Base-by-base conservation (phyloP, 30 jellyfish, hydroid and myxozoan genomes). In the Cassiopea andromeda region DNA sequence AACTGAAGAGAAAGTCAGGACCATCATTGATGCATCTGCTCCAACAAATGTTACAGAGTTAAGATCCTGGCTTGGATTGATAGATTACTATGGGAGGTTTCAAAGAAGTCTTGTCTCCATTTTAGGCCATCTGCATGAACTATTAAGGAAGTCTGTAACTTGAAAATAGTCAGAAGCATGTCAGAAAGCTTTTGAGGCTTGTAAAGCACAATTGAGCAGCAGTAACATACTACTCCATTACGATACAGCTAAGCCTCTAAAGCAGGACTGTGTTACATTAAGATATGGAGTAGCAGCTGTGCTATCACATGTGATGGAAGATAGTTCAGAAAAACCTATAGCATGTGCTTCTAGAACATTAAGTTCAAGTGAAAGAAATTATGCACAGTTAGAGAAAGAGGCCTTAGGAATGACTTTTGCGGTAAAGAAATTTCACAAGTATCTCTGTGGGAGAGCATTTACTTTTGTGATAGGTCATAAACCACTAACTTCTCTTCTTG, bases 271-370 rank as follows among this genome's bases (percentile, higher is more conserved):
- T 18, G 98, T 85, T 81, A 98, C 97, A 9, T 89, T 95, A 6
- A 66, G 96, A 12, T 49, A 57, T 75, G 97, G 98, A 44, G 80
- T 92, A 13, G 97, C 96, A 16, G 98, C 98, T 1, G 98, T 94
- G 57, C 58, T 94, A 58, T 58, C 81, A 7, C 98, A 94, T 54
- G 46, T 13, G 59, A 54, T 85, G 92, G 69, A 45, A 18, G 93
- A 85, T 74, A 86, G 89, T 13, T 17, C 89, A 12, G 98, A 94
- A 75, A 45, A 88, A 59, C 98, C 95, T 27, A 85, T 91, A n/a
- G 94, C 97, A 18, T 67, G 44, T 70, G 88, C 89, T 46, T 94
- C 92, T 0, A 75, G 92, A 61, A 91, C 91, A 13, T 48, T 87
- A 44, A 88, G 44, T 16, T 7, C 70, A 58, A 93, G 78, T 47